Evolutionary conservation across 2,888 invertebrate genomes (phyloP), one percentile per base, ranked within the genome.

Genomic region (Sympetrum striolatum): DNA sequence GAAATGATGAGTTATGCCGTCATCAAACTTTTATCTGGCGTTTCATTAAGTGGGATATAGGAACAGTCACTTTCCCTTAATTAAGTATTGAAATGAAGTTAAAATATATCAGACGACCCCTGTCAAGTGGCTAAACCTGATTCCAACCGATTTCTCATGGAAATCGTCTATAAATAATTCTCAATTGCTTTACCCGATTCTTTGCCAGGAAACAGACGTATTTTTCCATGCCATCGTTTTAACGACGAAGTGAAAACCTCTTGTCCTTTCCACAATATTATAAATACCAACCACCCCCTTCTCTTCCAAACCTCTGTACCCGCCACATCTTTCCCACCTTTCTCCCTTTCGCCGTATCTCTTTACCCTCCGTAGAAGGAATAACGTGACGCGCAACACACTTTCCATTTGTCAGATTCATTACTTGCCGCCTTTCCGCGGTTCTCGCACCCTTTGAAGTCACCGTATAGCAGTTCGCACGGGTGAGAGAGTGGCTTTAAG

Each of bases 371-470:
- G 22, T 31, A 37, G 12, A 60, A 37, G 37, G 60, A 86, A 86
- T 60, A 86, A 86, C 86, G 37, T 86, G 86, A 64, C 86, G 60
- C 60, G 86, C 86, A 86, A 86, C 86, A 86, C 86, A 86, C 86
- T 86, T 86, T 86, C 86, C 64, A 64, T 64, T 86, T 86, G 86
- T 86, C 60, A 60, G 39, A 86, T 86, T 86, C 86, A 60, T 86
- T 86, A 86, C 86, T 64, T 35, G 86, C 37, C 58, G 86, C 58
- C 86, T 64, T 86, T 86, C 82, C 86, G 60, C 86, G n/a, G 39
- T 60, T 18, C 82, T 22, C 82, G 18, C 35, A 35, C 58, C 86
- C 86, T 86, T 86, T 86, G 86, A 86, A 86, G 86, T 86, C 60
- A 60, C 60, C 60, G 60, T 60, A 35, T 53, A 53, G 86, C 86